These are phyloP conservation scores for Emberiza fucata DNA, from an alignment of 2,113 vertebrate species.

Conservation along the genomic window DNA sequence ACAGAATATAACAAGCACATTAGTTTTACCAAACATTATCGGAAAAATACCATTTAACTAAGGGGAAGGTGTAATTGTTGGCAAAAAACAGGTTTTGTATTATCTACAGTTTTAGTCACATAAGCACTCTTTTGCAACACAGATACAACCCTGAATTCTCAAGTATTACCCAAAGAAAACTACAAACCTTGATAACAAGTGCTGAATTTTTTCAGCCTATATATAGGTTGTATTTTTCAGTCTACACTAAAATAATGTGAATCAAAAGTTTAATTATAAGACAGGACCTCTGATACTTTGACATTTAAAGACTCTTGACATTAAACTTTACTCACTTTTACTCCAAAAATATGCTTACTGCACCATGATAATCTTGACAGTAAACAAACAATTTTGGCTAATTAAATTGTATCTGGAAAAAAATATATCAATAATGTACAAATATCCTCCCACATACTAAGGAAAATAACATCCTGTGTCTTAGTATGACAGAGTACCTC, in stretches of 20 bases:
- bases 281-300: neutral
- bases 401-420: neutral
- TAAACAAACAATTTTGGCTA: neutral
- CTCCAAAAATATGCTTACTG: neutral
- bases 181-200: neutral
- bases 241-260: neutral
- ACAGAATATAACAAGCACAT: neutral
- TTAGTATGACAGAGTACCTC: neutral
- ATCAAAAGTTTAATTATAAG: neutral
- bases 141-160: neutral
- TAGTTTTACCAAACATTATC: neutral
- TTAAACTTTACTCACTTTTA: neutral
- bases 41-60: neutral
- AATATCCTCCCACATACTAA: neutral
- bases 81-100: neutral
- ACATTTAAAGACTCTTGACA: neutral
- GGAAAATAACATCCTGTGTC: neutral
- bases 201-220: neutral
- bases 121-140: neutral
- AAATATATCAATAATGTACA: rapidly evolving
- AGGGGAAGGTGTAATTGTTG: neutral
- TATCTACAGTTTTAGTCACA: neutral
- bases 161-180: neutral
- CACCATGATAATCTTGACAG: neutral
- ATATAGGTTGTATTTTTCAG: too few relatives aligned